Base-by-base conservation (phyloP, 2,888 invertebrate genomes). In the Cephus rjabovi region DNA sequence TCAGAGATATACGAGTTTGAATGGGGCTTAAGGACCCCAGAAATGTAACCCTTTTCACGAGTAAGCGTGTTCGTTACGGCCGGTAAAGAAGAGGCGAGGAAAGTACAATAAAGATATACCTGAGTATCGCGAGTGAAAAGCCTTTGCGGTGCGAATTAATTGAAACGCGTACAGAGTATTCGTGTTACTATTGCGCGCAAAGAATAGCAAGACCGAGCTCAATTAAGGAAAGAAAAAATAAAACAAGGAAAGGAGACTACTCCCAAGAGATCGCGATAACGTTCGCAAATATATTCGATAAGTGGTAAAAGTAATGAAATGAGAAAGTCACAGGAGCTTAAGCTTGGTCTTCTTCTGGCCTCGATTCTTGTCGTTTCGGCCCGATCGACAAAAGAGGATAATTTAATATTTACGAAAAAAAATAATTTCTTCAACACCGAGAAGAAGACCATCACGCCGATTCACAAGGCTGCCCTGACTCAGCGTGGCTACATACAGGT, bases 401-500 rank as follows among this genome's bases (percentile, higher is more conserved):
- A 74, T 23, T 71, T 71, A n/a, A 68, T 76, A 73, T 77, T 34
- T 37, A 56, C 3, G 34, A 56, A 35, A n/a, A 73, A 56, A 68
- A 15, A 35, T 15, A 70, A 37, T 34, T 12, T 69, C 31, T 37
- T 69, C 11, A 68, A 23, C 79, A 76, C 77, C 77, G 77, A 76
- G 11, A 78, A 80, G 78, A 79, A 74, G 70, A 80, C 71, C 40
- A 37, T 77, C 12, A 88, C 89, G 9, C 88, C 89, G 0, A 93
- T 95, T 80, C 94, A 94, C 84, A 95, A 95, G 91, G 93, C 94
- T 34, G 91, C 93, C 23, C 90, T 95, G n/a, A 94, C 94, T 1
- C 95, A 95, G 89, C 94, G 93, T 86, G 95, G 95, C 85, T 95
- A 94, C 86, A 94, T 95, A 75, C 95, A 95, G 94, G 95, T 95